Conservation (phyloP, 2,888 invertebrate genomes). For the Cephus nigrinus region DNA sequence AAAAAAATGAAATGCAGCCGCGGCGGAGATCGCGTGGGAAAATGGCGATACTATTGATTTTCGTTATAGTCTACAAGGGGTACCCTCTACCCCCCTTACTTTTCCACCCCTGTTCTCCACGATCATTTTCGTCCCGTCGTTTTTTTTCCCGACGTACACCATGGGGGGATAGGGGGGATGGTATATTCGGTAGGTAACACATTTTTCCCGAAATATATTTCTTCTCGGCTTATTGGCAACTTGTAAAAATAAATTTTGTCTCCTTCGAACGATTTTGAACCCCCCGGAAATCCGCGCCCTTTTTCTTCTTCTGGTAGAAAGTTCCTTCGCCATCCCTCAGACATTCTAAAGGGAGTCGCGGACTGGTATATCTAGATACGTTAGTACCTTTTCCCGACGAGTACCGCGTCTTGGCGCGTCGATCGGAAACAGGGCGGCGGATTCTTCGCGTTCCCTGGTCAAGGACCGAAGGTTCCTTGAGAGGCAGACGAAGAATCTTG, state of each 20-base stretch:
- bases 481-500: constrained; percentile 33
- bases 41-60: not conserved
- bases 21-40: not conserved
- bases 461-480: constrained; percentile 52
- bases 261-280: not conserved
- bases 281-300: not conserved
- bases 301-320: not conserved
- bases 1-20: not conserved
- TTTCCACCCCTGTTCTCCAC: not conserved
- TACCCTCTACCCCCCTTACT: too few relatives aligned
- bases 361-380: not conserved
- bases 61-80: not conserved
- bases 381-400: not conserved
- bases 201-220: not conserved
- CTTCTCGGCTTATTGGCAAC: not conserved
- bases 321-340: not conserved
- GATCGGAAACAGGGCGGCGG: constrained; percentile 34
- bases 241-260: not conserved
- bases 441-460: constrained; percentile 53
- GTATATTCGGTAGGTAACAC: not conserved
- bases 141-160: not conserved
- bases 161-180: not conserved
- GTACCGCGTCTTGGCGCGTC: not conserved
- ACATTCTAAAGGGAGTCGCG: not conserved
- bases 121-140: not conserved